phyloP scores from a whole-genome alignment of 2,888 invertebrate species.

The Lamellibrachia satsuma region DNA sequence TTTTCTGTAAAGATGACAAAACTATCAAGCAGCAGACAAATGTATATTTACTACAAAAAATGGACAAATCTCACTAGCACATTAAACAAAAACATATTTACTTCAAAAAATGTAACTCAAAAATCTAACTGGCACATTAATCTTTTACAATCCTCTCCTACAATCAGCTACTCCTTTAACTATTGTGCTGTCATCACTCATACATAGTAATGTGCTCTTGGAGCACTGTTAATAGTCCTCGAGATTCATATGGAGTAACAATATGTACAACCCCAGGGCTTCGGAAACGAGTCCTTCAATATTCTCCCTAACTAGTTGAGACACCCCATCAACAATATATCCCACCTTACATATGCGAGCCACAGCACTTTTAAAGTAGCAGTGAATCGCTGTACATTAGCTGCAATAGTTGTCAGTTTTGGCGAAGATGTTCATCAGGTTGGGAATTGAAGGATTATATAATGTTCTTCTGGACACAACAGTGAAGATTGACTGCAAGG shows the following conservation, averaged over 20 bases:
- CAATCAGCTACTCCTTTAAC: neutral
- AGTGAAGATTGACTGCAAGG: too few species aligned
- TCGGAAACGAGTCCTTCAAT: neutral
- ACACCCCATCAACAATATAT: neutral
- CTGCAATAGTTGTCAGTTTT: neutral
- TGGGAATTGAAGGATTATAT: too few species aligned
- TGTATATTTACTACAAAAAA: neutral
- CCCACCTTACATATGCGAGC: neutral
- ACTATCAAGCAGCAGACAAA: neutral
- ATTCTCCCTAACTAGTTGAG: neutral
- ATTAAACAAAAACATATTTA: neutral
- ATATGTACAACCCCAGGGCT: neutral
- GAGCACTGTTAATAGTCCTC: neutral
- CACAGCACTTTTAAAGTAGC: neutral
- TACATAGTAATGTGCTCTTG: neutral
- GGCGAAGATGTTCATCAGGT: too few species aligned
- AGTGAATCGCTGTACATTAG: neutral
- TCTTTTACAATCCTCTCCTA: neutral
- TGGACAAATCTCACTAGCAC: neutral
- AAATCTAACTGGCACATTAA: neutral
- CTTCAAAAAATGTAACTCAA: neutral
- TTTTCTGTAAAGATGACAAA: neutral
- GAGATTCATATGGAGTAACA: neutral
- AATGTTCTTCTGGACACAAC: too few species aligned
- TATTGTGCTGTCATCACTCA: neutral